Evolutionary conservation across 2,113 vertebrate species (phyloP), one percentile per base, ranked within the genome.

Genomic region (Actinemys pallida): DNA sequence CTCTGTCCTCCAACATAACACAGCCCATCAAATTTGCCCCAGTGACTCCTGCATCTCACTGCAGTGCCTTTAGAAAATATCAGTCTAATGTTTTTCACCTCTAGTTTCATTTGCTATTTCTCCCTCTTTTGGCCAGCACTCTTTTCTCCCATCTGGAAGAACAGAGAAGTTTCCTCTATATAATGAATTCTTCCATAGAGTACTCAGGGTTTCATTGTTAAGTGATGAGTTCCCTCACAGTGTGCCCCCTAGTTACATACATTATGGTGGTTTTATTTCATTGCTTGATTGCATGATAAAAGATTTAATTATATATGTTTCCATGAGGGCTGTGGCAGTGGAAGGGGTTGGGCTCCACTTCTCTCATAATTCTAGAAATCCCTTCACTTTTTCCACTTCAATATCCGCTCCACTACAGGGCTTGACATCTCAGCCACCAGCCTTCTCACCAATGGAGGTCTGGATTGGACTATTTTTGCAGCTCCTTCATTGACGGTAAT

Each of bases 211-310:
- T 5, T 45, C 9, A 9, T 56, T 6, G 59, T 84, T 80, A 72
- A 47, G 22, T 72, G 22, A 69, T 92, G 27, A 80, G 39, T 87
- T 79, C 84, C 8, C 45, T 57, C 50, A 81, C n/a, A 88, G 45
- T 83, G 22, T 87, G 45, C 83, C n/a, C 20, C 65, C 22, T 19
- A 10, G 65, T 39, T n/a, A 39, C 19, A 22, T 39, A 20, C 8
- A 39, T 72, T 72, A 72, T 91, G 45, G 54, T 81, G 49, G 27
- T 27, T 78, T 72, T 88, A 39, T 81, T 93, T 90, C 80, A 6
- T 93, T 88, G 78, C 35, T 42, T 88, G 69, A 78, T 49, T 93
- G 78, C 81, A 86, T 72, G 39, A 81, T 56, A 12, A 39, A 88
- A 93, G 45, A 53, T 81, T 12, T 5, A 1, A 1, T n/a, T 78